Conservation (phyloP, 2,113 vertebrate species). For the Anoplopoma fimbria region DNA sequence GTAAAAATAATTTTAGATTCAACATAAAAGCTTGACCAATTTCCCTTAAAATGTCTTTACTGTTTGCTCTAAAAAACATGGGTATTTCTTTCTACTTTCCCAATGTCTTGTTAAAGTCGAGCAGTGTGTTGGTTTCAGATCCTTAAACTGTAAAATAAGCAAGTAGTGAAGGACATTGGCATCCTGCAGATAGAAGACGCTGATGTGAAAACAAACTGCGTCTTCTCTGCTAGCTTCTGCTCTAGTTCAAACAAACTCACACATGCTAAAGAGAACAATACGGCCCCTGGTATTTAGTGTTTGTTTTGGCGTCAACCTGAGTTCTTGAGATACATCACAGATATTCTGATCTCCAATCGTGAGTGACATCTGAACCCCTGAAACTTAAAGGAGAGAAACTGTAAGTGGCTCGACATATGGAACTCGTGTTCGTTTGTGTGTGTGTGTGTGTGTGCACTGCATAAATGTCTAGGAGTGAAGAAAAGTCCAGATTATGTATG, state of each 20-base stretch:
- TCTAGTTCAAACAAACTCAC: conserved; percentile 42
- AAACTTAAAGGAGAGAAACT: conserved; percentile 7
- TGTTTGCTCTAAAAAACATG: conserved; percentile 6
- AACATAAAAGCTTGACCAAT: conserved; percentile 18
- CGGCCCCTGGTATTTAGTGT: conserved; percentile 39
- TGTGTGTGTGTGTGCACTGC: conserved; percentile 13
- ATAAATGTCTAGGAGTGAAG: conserved; percentile 4
- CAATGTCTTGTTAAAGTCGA: not conserved
- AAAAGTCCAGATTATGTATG: conserved; percentile 24
- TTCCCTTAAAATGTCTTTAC: not conserved
- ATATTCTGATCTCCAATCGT: conserved; percentile 14
- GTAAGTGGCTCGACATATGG: conserved; percentile 3
- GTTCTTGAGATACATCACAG: conserved; percentile 48
- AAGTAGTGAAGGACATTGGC: conserved; percentile 58
- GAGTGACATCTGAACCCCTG: conserved; percentile 17
- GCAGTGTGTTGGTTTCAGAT: conserved; percentile 14
- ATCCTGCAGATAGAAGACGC: conserved; percentile 30
- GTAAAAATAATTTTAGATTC: not conserved
- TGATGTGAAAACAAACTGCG: conserved; percentile 19
- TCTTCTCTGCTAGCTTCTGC: conserved; percentile 37
- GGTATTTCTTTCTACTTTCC: not conserved
- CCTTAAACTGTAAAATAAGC: conserved; percentile 8
- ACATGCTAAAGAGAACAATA: conserved; percentile 18
- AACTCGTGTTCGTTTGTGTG: conserved; percentile 12
- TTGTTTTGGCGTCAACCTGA: conserved; percentile 36